Percentiles rank a stretch among this genome's conserved stretches.
Evolutionary conservation across 1,140 invertebrate species (phyloP).

Genomic region (Zaprionus nigranus): DNA sequence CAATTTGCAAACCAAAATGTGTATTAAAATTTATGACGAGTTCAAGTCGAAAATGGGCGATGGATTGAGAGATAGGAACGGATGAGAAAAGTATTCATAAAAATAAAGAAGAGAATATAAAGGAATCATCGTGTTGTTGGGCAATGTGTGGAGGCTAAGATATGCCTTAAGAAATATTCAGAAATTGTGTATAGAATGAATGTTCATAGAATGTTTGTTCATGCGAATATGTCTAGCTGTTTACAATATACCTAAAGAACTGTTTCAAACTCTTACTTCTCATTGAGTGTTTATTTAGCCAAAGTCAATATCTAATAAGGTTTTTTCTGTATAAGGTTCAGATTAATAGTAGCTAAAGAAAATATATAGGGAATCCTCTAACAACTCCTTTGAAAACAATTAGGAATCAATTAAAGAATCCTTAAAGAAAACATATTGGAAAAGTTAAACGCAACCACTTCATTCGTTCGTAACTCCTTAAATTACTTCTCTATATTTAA

Average conservation of each 20-base stretch:
- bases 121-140: no score
- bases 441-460: not conserved
- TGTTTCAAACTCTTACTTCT: no score
- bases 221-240: not conserved
- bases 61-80: constrained; percentile 54
- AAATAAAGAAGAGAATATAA: not conserved
- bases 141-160: not conserved
- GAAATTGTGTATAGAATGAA: not conserved
- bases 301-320: no score
- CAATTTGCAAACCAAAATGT: constrained; percentile 82
- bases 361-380: no score
- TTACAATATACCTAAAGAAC: no score
- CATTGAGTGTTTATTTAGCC: no score
- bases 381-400: no score
- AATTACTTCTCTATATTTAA: constrained; percentile 6
- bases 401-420: not conserved
- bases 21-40: constrained; percentile 83
- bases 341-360: not conserved
- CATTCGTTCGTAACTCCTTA: not conserved
- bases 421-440: no score
- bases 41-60: constrained; percentile 58
- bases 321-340: no score
- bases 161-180: not conserved
- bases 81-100: constrained; percentile 28
- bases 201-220: not conserved